Conservation (phyloP, 2,888 invertebrate genomes). For the Zaprionus bogoriensis region DNA sequence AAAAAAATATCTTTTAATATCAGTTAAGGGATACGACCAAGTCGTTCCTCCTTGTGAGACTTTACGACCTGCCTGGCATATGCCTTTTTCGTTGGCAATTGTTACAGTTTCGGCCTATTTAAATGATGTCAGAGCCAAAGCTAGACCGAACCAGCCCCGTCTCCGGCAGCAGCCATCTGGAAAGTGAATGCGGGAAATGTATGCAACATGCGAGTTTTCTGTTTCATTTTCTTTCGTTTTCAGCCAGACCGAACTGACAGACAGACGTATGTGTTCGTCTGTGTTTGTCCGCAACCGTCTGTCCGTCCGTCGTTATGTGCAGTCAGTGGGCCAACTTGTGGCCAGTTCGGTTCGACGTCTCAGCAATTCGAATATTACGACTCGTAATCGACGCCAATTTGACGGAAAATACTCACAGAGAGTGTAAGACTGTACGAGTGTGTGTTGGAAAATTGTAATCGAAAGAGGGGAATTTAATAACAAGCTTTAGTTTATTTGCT, state of each 20-base stretch:
- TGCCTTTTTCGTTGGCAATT: slow-evolving; percentile 45
- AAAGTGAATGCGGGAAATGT: slow-evolving; percentile 79
- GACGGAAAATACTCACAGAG: slow-evolving; percentile 60
- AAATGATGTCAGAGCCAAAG: slow-evolving; percentile 65
- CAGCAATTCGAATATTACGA: slow-evolving; percentile 48
- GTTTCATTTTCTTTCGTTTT: slow-evolving; percentile 54
- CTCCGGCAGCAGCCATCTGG: slow-evolving; percentile 64
- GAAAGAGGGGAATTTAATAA: slow-evolving; percentile 62
- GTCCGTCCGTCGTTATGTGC: slow-evolving; percentile 59
- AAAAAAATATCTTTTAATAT: too few relatives aligned
- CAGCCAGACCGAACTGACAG: too few relatives aligned
- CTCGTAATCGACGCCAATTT: slow-evolving; percentile 72
- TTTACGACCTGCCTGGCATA: too few relatives aligned
- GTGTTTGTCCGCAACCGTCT: slow-evolving; percentile 1
- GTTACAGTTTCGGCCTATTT: slow-evolving; percentile 56
- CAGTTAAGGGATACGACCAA: too few relatives aligned
- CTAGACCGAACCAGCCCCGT: slow-evolving; percentile 20
- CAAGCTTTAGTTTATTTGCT: slow-evolving; percentile 36
- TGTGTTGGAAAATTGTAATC: slow-evolving; percentile 56
- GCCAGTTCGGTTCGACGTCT: slow-evolving; percentile 44
- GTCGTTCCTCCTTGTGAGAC: too few relatives aligned
- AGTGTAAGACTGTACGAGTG: slow-evolving; percentile 6
- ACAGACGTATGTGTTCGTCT: slow-evolving; percentile 20
- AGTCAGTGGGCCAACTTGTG: slow-evolving; percentile 68
- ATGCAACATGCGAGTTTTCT: slow-evolving; percentile 62